Conservation (phyloP, 2,888 invertebrate species). For the Caenorhabditis sp. region DNA sequence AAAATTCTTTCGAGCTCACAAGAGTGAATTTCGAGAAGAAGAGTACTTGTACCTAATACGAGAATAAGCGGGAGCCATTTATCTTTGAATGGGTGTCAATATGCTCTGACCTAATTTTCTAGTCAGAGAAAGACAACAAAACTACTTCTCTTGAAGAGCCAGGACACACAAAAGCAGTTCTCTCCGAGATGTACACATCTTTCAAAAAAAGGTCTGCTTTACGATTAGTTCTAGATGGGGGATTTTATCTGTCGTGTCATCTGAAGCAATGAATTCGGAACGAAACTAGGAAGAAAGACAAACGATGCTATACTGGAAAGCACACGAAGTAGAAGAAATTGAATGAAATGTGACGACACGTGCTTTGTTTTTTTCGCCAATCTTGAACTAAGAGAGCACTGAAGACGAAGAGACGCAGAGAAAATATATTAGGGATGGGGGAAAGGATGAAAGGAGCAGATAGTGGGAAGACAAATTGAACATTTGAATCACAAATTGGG, state of each 20-base stretch:
- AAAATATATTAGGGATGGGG: conserved; percentile 41
- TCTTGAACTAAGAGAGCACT: conserved; percentile 10
- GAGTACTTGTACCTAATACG: not conserved
- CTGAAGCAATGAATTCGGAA: conserved; percentile 1
- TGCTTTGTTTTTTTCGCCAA: conserved; percentile 53
- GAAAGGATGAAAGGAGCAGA: conserved; percentile 54
- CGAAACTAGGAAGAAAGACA: conserved; percentile 26
- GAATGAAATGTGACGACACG: conserved; percentile 61
- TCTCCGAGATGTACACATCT: not conserved
- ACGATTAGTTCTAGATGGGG: not conserved
- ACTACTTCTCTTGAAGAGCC: too few species aligned
- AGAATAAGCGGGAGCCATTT: too few species aligned
- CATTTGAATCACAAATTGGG: conserved; percentile 63
- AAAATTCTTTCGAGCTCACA: not conserved
- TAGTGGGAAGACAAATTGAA: conserved; percentile 46
- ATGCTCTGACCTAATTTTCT: too few species aligned
- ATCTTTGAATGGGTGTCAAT: too few species aligned
- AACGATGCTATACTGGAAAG: conserved; percentile 39
- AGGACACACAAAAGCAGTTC: too few species aligned
- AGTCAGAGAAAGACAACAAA: too few species aligned
- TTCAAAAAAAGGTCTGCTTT: not conserved
- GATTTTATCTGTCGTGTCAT: conserved; percentile 23
- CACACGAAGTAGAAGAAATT: conserved; percentile 45
- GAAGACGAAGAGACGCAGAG: conserved; percentile 49
- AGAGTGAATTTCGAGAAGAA: conserved; percentile 3